Percentiles rank a stretch among this genome's conserved stretches.
Evolutionary conservation across 2,888 invertebrate species (phyloP).

Genomic region (Papilio elwesi): DNA sequence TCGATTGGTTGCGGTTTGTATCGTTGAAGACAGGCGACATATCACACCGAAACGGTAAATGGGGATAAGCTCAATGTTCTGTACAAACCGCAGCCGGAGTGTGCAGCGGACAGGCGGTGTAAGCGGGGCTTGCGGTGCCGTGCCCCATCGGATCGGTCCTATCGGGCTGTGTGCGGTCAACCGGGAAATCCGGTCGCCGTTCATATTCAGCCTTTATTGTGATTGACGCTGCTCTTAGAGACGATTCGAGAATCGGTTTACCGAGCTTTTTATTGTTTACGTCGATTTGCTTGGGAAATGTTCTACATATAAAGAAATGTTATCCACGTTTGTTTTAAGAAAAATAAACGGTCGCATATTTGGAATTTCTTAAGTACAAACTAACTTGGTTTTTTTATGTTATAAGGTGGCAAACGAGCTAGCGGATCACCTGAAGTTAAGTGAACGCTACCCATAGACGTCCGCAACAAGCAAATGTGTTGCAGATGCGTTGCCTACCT

Average conservation of each 20-base stretch:
- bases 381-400: too few relatives aligned
- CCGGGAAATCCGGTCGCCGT: constrained; percentile 48
- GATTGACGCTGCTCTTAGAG: constrained; percentile 42
- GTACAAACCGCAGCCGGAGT: constrained; percentile 50
- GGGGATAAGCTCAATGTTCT: constrained; percentile 55
- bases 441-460: too few relatives aligned
- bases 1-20: constrained; percentile 39
- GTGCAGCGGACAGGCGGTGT: constrained; percentile 57
- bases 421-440: too few relatives aligned
- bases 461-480: too few relatives aligned
- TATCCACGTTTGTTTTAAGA: background rate
- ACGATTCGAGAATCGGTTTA: constrained; percentile 26
- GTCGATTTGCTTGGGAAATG: constrained; percentile 1
- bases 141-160: constrained; percentile 50
- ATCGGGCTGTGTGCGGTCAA: constrained; percentile 47
- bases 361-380: too few relatives aligned
- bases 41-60: constrained; percentile 43
- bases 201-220: constrained; percentile 47
- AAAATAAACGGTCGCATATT: too few relatives aligned
- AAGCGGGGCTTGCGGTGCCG: constrained; percentile 53
- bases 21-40: constrained; percentile 52
- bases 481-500: too few relatives aligned
- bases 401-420: too few relatives aligned
- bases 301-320: background rate
- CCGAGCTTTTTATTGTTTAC: constrained; percentile 25